phyloP scores from a whole-genome alignment of 2,797 vertebrate genomes.

The Acomys russatus region DNA sequence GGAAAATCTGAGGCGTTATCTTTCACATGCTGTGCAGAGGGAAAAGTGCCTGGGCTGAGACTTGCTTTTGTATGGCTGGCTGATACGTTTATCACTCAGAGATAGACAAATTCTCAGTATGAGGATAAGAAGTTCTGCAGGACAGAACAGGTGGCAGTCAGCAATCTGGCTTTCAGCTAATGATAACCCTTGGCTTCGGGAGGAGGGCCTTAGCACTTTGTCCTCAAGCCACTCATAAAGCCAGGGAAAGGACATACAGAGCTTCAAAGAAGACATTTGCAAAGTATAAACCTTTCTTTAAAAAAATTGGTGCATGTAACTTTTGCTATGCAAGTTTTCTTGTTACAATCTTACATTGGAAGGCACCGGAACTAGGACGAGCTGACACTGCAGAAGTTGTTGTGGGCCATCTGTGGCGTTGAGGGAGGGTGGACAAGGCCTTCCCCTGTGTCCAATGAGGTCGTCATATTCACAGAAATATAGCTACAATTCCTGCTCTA shows the following conservation, averaged over 20 bases:
- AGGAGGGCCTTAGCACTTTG: background rate
- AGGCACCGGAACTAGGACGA: background rate
- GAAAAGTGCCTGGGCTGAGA: background rate
- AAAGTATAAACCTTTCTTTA: slow-evolving; percentile 22
- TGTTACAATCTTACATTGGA: background rate
- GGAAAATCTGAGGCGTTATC: background rate
- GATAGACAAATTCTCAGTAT: background rate
- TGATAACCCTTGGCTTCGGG: slow-evolving; percentile 36
- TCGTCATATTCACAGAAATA: background rate
- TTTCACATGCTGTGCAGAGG: background rate
- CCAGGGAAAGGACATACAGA: background rate
- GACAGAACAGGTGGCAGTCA: background rate
- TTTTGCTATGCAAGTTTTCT: slow-evolving; percentile 17
- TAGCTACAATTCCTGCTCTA: background rate
- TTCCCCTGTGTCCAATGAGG: background rate
- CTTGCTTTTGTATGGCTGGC: background rate
- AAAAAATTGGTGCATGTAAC: background rate
- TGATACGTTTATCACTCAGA: background rate
- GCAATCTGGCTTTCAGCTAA: slow-evolving; percentile 37
- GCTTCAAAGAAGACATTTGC: slow-evolving; percentile 14
- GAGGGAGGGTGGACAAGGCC: background rate
- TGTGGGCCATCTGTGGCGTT: background rate
- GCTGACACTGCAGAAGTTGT: slow-evolving; percentile 20
- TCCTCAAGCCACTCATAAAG: background rate
- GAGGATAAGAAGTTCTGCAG: background rate